Conservation (phyloP, 2,113 vertebrate genomes). For the Ailurus styani region DNA sequence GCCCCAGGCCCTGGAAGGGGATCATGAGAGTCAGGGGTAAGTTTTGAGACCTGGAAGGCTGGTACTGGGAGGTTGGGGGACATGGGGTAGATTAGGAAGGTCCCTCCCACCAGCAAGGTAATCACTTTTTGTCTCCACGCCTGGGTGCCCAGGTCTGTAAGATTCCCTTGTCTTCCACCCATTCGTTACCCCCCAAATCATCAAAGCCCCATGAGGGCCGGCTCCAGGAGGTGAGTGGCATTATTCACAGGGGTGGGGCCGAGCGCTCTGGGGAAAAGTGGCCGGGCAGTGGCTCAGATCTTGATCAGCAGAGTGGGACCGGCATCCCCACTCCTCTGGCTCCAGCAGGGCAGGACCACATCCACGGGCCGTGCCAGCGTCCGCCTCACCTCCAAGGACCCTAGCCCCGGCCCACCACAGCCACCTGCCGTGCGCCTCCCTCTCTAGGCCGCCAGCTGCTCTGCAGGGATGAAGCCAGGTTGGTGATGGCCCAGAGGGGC, state of each 20-base stretch:
- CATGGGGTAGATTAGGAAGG: neutral
- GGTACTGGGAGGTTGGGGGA: neutral
- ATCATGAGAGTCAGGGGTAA: neutral
- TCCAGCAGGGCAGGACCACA: neutral
- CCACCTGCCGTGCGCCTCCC: neutral
- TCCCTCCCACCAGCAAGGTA: neutral
- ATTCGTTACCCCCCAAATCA: neutral
- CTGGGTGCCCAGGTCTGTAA: neutral
- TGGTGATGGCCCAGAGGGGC: neutral
- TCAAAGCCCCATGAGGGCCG: neutral
- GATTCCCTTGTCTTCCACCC: neutral
- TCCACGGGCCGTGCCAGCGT: fast-evolving
- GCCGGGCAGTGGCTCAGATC: slow-evolving; percentile 18
- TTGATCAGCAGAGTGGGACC: neutral
- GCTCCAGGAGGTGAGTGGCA: neutral
- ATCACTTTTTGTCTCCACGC: neutral
- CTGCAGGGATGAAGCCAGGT: slow-evolving; percentile 4
- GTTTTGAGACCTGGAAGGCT: neutral
- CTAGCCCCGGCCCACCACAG: fast-evolving
- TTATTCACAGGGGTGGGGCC: slow-evolving; percentile 69
- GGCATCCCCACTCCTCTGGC: neutral
- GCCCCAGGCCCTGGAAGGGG: neutral
- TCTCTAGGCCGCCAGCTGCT: neutral
- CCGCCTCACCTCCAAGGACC: neutral
- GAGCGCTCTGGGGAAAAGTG: neutral